phyloP scores from a whole-genome alignment of 2,888 invertebrate genomes.

The Amblyteles armatorius region DNA sequence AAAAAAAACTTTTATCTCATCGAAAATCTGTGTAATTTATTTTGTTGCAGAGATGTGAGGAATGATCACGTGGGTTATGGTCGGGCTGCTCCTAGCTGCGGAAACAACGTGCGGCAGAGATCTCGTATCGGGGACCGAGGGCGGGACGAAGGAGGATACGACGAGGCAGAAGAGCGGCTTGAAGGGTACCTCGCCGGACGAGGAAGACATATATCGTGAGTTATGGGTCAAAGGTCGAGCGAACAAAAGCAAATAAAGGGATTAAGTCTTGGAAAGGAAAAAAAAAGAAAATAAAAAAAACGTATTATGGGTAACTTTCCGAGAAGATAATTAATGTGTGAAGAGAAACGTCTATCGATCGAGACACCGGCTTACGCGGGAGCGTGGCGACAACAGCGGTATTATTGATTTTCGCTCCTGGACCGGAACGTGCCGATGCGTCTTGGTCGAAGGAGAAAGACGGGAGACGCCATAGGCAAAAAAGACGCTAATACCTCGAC shows the following conservation, averaged over 20 bases:
- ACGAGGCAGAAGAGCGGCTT: slow-evolving; percentile 78
- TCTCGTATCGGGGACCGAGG: slow-evolving; percentile 82
- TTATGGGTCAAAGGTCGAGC: slow-evolving; percentile 55
- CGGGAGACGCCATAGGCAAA: no score
- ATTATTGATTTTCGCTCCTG: background rate
- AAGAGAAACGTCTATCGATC: background rate
- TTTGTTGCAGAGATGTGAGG: slow-evolving; percentile 84
- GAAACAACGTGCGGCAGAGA: slow-evolving; percentile 84
- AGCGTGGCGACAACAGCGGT: background rate
- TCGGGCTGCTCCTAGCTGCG: slow-evolving; percentile 84
- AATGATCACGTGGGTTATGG: slow-evolving; percentile 85
- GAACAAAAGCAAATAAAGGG: slow-evolving; percentile 25
- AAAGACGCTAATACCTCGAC: background rate
- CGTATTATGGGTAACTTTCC: slow-evolving; percentile 6
- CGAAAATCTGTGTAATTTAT: slow-evolving; percentile 42
- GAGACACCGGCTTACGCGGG: background rate
- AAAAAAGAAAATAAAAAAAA: background rate
- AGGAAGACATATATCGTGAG: slow-evolving; percentile 83
- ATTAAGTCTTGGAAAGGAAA: background rate
- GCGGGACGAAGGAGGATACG: slow-evolving; percentile 78
- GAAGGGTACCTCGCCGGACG: slow-evolving; percentile 79
- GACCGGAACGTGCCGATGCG: background rate
- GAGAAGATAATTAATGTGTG: background rate
- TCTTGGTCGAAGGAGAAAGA: background rate
- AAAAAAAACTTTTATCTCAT: background rate